phyloP scores from a whole-genome alignment of 2,113 vertebrate genomes.

The Spermophilus dauricus region DNA sequence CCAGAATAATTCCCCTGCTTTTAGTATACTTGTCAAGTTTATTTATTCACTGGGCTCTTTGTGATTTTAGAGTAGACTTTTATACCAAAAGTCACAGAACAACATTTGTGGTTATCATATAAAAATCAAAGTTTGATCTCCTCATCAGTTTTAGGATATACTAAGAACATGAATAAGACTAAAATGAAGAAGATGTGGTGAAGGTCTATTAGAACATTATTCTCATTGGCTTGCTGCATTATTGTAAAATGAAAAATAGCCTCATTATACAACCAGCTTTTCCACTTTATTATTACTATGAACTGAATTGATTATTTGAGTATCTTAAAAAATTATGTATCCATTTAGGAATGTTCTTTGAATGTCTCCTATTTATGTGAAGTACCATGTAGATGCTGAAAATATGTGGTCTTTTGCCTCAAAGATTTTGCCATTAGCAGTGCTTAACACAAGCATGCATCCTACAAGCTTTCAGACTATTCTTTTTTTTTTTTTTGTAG shows the following conservation, averaged over 20 bases:
- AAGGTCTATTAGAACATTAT: background rate
- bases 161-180: background rate
- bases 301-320: background rate
- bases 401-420: background rate
- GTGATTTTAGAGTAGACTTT: background rate
- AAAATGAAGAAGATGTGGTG: background rate
- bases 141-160: background rate
- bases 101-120: background rate
- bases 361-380: background rate
- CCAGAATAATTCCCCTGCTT: background rate
- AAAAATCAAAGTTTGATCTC: slow-evolving; percentile 21
- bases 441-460: background rate
- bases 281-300: background rate
- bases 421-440: background rate
- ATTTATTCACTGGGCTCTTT: slow-evolving; percentile 2
- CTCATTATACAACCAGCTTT: background rate
- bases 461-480: background rate
- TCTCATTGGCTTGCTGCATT: background rate
- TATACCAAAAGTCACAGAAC: slow-evolving; percentile 16
- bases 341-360: background rate
- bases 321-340: background rate
- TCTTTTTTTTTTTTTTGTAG: background rate
- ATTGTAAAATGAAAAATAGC: slow-evolving; percentile 17
- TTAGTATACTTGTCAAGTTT: background rate
- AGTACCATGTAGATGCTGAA: background rate